Evolutionary conservation across 2,888 invertebrate genomes (phyloP).

Genomic region (Parasteatoda lunata): DNA sequence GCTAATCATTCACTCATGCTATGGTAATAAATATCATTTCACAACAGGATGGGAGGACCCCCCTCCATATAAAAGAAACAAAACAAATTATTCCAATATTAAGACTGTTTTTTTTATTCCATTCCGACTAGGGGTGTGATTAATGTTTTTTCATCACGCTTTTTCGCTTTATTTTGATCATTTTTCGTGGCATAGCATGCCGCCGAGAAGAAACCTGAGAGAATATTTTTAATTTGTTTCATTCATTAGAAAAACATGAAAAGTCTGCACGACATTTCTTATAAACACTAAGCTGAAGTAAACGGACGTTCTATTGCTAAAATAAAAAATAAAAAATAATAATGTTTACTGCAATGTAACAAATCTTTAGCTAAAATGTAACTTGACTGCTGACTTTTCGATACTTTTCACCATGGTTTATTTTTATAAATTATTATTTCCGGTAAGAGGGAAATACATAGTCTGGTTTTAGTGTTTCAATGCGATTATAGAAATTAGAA

Average conservation of each 20-base stretch:
- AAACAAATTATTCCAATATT: slow-evolving; percentile 30
- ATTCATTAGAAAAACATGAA: slow-evolving; percentile 29
- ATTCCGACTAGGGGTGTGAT: slow-evolving; percentile 37
- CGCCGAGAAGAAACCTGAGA: background rate
- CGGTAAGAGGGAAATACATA: too few relatives aligned
- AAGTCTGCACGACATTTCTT: slow-evolving; percentile 40
- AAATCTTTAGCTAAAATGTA: too few relatives aligned
- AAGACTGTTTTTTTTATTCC: slow-evolving; percentile 46
- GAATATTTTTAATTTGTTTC: slow-evolving; percentile 54
- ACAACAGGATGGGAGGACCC: slow-evolving; percentile 44
- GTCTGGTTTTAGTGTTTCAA: too few relatives aligned
- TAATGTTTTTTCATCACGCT: slow-evolving; percentile 53
- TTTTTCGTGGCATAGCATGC: background rate
- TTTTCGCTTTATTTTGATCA: slow-evolving; percentile 8
- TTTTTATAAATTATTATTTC: too few relatives aligned
- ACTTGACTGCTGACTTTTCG: too few relatives aligned
- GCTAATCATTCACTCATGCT: slow-evolving; percentile 23
- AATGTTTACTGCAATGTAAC: too few relatives aligned
- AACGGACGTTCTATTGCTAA: slow-evolving; percentile 17
- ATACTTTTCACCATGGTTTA: too few relatives aligned
- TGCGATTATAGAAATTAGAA: too few relatives aligned
- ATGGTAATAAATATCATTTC: slow-evolving; percentile 60
- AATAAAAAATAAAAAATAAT: too few relatives aligned
- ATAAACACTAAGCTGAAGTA: slow-evolving; percentile 61
- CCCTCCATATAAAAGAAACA: background rate